A percentile compares a stretch with the other conserved stretches of the same genome.
phyloP scores from a whole-genome alignment of 2,888 invertebrate genomes.

The Lasioglossum pauxillum region DNA sequence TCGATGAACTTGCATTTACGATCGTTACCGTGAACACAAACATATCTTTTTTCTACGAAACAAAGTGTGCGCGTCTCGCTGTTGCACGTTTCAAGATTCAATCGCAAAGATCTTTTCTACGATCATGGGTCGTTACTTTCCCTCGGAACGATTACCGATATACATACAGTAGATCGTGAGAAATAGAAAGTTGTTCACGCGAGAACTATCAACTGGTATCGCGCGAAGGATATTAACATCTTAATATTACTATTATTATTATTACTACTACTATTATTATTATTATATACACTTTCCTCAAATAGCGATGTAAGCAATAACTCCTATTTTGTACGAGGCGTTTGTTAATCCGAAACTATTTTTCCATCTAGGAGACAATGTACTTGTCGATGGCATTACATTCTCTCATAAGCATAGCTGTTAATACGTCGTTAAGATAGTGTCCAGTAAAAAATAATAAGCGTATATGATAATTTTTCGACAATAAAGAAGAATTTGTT shows the following conservation, averaged over 20 bases:
- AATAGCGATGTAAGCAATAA: constrained; percentile 63
- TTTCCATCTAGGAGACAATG: constrained; percentile 56
- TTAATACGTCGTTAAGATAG: constrained; percentile 51
- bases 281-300: constrained; percentile 51
- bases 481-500: constrained; percentile 64
- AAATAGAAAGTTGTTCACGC: constrained; percentile 11
- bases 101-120: constrained; percentile 42
- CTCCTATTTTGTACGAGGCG: constrained; percentile 64
- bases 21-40: neutral
- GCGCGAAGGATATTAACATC: constrained; percentile 45
- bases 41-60: constrained; percentile 8
- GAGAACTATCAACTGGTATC: constrained; percentile 33
- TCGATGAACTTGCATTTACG: neutral
- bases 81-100: neutral
- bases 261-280: constrained; percentile 18
- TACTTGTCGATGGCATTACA: constrained; percentile 44
- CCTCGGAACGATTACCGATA: constrained; percentile 13
- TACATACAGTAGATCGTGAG: neutral
- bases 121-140: constrained; percentile 20
- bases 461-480: constrained; percentile 48
- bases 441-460: constrained; percentile 41
- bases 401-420: constrained; percentile 45
- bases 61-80: neutral
- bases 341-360: constrained; percentile 61
- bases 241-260: neutral